Percentiles rank a stretch among this genome's conserved stretches.
These are phyloP conservation scores for Hydrotaea cyrtoneurina DNA, from an alignment of 2,888 invertebrate species.

Conservation along the genomic window DNA sequence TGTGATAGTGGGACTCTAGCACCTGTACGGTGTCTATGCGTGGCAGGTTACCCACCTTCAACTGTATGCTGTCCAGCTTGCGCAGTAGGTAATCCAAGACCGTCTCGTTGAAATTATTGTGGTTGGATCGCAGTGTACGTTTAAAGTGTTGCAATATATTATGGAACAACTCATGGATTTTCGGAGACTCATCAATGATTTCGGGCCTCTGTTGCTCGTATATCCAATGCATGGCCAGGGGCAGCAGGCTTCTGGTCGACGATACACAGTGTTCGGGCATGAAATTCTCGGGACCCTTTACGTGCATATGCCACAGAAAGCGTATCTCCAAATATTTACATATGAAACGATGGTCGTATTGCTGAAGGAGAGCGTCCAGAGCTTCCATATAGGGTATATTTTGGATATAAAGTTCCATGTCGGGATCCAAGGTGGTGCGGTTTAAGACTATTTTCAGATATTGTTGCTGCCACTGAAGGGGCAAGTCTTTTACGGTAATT, in stretches of 20 bases:
- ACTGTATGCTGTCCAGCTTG: conserved; percentile 66
- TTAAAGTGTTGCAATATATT: conserved; percentile 64
- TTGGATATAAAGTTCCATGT: conserved; percentile 63
- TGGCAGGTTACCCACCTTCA: conserved; percentile 69
- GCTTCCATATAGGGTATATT: conserved; percentile 66
- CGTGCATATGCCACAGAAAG: conserved; percentile 65
- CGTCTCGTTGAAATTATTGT: conserved; percentile 56
- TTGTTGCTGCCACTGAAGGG: conserved; percentile 56
- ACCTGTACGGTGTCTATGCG: conserved; percentile 42
- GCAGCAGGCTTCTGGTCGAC: conserved; percentile 63
- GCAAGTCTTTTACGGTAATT: conserved; percentile 51
- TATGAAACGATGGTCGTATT: conserved; percentile 63
- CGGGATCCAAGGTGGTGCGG: conserved; percentile 37
- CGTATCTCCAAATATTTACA: conserved; percentile 69
- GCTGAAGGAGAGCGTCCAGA: conserved; percentile 57
- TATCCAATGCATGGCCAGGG: conserved; percentile 68
- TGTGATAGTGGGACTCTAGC: conserved; percentile 60
- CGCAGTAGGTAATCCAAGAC: conserved; percentile 56
- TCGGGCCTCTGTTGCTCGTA: conserved; percentile 56
- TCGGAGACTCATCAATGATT: conserved; percentile 39
- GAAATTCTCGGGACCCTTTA: conserved; percentile 60
- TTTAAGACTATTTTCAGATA: conserved; percentile 61
- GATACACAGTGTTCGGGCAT: conserved; percentile 55
- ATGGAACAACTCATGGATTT: conserved; percentile 58
- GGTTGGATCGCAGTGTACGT: conserved; percentile 55